Evolutionary conservation across 2,113 vertebrate genomes (phyloP).

Genomic region (Ranitomeya variabilis): DNA sequence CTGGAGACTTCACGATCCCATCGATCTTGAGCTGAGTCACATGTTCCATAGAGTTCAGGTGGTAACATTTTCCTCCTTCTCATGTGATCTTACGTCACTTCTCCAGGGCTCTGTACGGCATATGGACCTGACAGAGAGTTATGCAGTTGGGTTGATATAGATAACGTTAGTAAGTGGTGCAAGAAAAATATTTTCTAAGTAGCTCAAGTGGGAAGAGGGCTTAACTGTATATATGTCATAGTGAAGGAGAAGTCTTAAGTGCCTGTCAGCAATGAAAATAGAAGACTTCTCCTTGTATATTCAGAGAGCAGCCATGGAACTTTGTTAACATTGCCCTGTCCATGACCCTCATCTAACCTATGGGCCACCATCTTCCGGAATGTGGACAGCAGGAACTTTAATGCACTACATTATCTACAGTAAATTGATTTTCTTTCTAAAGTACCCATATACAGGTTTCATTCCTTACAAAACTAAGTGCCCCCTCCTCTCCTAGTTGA

Average conservation of each 20-base stretch:
- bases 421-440: slow-evolving; percentile 5
- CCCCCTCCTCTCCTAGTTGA: background rate
- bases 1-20: background rate
- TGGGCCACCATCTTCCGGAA: background rate
- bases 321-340: background rate
- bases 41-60: background rate
- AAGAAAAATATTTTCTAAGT: slow-evolving; percentile 44
- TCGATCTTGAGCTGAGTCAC: background rate
- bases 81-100: background rate
- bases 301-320: background rate
- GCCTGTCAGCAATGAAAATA: slow-evolving; percentile 50
- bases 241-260: slow-evolving; percentile 41
- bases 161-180: slow-evolving; percentile 23
- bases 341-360: background rate
- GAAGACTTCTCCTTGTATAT: slow-evolving; percentile 1
- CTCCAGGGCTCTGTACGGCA: background rate
- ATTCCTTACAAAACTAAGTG: background rate
- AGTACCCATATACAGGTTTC: background rate
- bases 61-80: background rate
- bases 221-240: slow-evolving; percentile 33
- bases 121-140: slow-evolving; percentile 32
- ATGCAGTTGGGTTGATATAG: slow-evolving; percentile 30
- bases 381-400: background rate
- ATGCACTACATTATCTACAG: background rate
- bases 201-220: slow-evolving; percentile 19